Evolutionary conservation across 2,113 vertebrate species (phyloP).

Genomic region (Pangasianodon gigas): DNA sequence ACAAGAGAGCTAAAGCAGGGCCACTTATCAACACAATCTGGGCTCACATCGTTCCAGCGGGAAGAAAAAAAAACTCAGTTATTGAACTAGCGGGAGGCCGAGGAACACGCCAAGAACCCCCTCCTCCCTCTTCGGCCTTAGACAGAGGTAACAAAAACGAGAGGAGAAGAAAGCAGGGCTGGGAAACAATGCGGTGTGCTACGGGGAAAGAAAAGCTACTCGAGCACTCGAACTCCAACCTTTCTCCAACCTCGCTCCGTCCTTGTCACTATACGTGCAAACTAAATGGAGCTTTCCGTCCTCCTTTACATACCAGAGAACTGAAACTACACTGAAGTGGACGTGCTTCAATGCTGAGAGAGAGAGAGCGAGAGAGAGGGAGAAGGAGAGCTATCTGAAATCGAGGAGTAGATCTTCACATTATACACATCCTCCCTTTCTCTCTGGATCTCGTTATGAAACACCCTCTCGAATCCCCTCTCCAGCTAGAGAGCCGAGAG

Average conservation of each 20-base stretch:
- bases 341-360: conserved; percentile 28
- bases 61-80: conserved; percentile 2
- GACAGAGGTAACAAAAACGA: conserved; percentile 14
- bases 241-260: not conserved
- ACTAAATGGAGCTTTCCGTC: conserved; percentile 28
- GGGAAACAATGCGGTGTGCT: conserved; percentile 22
- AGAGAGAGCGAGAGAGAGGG: not conserved
- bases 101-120: conserved; percentile 14
- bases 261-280: not conserved
- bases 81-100: conserved; percentile 15
- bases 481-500: conserved; percentile 14
- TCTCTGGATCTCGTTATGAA: conserved; percentile 43
- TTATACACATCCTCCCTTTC: conserved; percentile 41
- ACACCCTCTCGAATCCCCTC: conserved; percentile 39
- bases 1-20: conserved; percentile 37
- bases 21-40: conserved; percentile 49
- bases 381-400: not conserved
- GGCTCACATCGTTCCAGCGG: conserved; percentile 11
- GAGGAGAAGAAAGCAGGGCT: conserved; percentile 8
- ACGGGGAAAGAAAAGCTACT: conserved; percentile 19
- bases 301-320: conserved; percentile 42
- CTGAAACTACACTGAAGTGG: conserved; percentile 34
- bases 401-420: conserved; percentile 32
- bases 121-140: conserved; percentile 3
- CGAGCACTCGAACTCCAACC: conserved; percentile 15